Conservation (phyloP, 2,888 invertebrate genomes). For the Hylaea fasciaria region DNA sequence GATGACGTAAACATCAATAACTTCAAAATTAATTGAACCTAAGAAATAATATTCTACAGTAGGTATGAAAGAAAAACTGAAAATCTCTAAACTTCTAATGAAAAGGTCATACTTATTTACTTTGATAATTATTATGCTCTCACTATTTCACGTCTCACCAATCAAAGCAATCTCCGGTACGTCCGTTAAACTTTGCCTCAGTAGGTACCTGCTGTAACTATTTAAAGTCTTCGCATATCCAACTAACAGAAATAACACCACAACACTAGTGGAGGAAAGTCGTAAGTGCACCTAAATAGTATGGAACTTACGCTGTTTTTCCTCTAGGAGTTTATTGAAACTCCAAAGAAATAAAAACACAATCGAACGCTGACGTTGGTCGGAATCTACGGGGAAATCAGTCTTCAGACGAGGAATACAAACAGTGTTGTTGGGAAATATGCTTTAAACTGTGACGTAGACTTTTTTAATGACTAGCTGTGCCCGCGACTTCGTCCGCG, state of each 20-base stretch:
- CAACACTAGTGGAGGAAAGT: neutral
- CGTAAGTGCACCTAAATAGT: neutral
- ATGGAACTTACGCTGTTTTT: neutral
- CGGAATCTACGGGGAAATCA: slow-evolving; percentile 26
- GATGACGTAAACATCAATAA: too few species aligned
- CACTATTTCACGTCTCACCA: slow-evolving; percentile 10
- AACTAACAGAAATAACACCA: neutral
- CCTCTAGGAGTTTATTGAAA: slow-evolving; percentile 9
- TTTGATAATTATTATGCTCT: neutral
- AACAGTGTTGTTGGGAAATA: neutral
- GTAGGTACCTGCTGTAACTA: too few species aligned
- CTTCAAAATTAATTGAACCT: too few species aligned
- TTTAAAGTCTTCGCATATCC: neutral
- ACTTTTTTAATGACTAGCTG: neutral
- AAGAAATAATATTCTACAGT: too few species aligned
- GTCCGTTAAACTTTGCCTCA: slow-evolving; percentile 4
- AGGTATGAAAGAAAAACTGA: too few species aligned
- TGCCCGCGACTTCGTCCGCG: too few species aligned
- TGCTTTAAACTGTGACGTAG: neutral
- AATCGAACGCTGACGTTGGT: slow-evolving; percentile 16
- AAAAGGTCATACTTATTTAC: too few species aligned
- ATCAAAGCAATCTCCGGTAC: slow-evolving; percentile 13
- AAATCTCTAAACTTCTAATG: too few species aligned
- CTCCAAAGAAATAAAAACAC: slow-evolving; percentile 14
- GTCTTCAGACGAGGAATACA: slow-evolving; percentile 1